Evolutionary conservation across 2,888 invertebrate genomes (phyloP).

Genomic region (Aspidiotus rigidus): DNA sequence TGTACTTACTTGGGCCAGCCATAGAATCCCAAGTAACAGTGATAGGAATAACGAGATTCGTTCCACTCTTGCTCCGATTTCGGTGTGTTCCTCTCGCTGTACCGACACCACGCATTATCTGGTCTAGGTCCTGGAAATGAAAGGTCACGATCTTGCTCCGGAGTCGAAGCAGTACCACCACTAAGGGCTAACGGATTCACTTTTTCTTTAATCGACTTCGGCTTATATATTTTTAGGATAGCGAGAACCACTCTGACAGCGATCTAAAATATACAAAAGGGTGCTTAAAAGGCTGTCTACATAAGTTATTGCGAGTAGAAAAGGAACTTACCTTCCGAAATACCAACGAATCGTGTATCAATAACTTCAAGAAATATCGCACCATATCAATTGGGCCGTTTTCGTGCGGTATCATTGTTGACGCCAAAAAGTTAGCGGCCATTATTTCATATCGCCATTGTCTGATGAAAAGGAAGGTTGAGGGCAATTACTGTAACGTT

Average conservation of each 20-base stretch:
- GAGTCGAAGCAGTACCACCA: conserved; percentile 9
- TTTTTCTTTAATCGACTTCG: conserved; percentile 51
- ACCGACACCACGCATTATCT: conserved; percentile 52
- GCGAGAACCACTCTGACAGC: conserved; percentile 54
- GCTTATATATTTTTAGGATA: conserved; percentile 63
- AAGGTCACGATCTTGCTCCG: conserved; percentile 6
- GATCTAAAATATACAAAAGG: conserved; percentile 41
- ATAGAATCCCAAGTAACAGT: conserved; percentile 52
- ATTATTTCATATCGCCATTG: conserved; percentile 76
- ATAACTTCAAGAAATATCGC: conserved; percentile 53
- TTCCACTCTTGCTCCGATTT: conserved; percentile 65
- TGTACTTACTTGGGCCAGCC: conserved; percentile 46
- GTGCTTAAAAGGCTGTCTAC: background rate
- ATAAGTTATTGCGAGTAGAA: too few relatives aligned
- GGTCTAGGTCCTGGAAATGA: conserved; percentile 51
- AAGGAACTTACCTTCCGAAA: conserved; percentile 52
- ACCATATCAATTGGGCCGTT: conserved; percentile 56
- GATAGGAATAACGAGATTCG: conserved; percentile 58
- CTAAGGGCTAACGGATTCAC: conserved; percentile 46
- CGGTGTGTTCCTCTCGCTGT: conserved; percentile 53
- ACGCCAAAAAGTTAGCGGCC: conserved; percentile 61
- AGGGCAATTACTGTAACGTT: background rate
- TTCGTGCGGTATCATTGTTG: conserved; percentile 49
- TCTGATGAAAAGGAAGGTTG: conserved; percentile 46
- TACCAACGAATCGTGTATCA: conserved; percentile 69